These are phyloP conservation scores for Syngnathus rostellatus DNA, from an alignment of 2,797 vertebrate species.

Conservation along the genomic window DNA sequence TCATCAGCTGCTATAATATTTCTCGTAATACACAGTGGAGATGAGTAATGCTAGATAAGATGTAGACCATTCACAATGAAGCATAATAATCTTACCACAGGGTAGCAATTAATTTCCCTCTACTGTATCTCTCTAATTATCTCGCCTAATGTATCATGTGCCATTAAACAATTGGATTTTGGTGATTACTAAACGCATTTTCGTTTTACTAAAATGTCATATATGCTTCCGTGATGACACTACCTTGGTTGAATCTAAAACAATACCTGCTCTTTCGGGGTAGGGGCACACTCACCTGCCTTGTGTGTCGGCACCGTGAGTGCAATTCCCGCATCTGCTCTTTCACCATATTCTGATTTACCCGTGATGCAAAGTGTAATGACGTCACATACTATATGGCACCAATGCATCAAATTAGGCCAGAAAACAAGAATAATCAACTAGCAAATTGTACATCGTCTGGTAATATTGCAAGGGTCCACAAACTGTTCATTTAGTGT, in stretches of 20 bases:
- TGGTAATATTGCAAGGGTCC: neutral
- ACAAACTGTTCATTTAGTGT: neutral
- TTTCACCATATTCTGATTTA: too few relatives aligned
- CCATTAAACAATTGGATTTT: neutral
- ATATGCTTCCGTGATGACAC: neutral
- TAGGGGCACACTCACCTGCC: too few relatives aligned
- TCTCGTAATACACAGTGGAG: conserved; percentile 9
- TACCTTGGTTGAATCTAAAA: neutral
- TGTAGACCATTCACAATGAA: conserved; percentile 7
- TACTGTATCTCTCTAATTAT: neutral
- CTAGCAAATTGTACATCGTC: neutral
- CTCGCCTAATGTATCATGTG: neutral
- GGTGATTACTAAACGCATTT: neutral
- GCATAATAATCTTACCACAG: conserved; percentile 1
- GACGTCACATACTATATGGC: too few relatives aligned
- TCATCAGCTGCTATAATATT: neutral
- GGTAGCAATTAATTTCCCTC: conserved; percentile 10
- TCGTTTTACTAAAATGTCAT: neutral
- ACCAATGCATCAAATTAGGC: neutral
- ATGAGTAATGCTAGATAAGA: neutral
- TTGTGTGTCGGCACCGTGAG: too few relatives aligned
- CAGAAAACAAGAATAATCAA: neutral
- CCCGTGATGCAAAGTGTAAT: too few relatives aligned
- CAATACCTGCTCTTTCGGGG: neutral
- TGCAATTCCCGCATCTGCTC: too few relatives aligned